Evolutionary conservation across 2,113 vertebrate genomes (phyloP), one percentile per base, ranked within the genome.

Genomic region (Menura novaehollandiae): DNA sequence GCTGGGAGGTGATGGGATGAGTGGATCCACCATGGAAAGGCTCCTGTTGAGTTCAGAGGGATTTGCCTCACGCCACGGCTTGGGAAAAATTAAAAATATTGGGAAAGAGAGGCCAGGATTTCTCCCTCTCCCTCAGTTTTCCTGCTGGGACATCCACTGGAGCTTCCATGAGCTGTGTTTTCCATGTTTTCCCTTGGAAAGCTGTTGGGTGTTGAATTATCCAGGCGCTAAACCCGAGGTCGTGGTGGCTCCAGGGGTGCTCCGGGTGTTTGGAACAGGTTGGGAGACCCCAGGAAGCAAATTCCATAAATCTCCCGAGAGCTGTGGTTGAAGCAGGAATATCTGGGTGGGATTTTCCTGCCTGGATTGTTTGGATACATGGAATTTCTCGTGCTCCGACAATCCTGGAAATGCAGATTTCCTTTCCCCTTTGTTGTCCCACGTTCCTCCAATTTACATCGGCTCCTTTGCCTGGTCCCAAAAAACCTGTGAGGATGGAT

Each of bases 371-470:
- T 18, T 9, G 52, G 79, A 44, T 52, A 9, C 1, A 6, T 3
- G 22, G 9, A 27, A 5, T 6, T 74, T 30, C 53, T 88, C 4
- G 8, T 41, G 51, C 3, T 39, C 33, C 18, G n/a, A 0, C 1
- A 11, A 7, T 32, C 7, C 1, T 2, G 27, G 47, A 13, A 51
- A 39, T 5, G 7, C 11, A 20, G 4, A 1, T 4, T n/a, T 2
- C 2, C 8, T 77, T 80, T 52, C 28, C 11, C 18, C 66, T 47
- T 64, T 17, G 8, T 8, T 52, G 7, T 11, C 39, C 13, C 52
- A 7, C 0, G 0, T 39, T 73, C 24, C 15, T 69, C 17, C 26
- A 21, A 0, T 58, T 83, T 19, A 8, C 10, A 43, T 49, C 59
- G 41, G 11, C 17, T 60, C 47, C 67, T 63, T 69, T 1, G 1